phyloP scores from a whole-genome alignment of 1,140 invertebrate species.

The Philopotamus ludificatus region DNA sequence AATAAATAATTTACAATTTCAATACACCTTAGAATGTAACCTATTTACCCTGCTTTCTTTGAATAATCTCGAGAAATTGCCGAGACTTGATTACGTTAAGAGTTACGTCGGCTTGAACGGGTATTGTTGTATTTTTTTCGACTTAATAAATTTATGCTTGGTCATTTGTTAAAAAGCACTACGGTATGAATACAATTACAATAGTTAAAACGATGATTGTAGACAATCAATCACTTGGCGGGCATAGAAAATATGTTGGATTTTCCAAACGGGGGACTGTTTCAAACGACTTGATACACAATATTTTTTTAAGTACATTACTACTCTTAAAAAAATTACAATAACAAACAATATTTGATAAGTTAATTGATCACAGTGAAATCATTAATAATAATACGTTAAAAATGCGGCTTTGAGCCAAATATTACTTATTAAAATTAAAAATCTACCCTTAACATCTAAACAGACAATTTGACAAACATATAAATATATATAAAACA shows the following conservation, averaged over 20 bases:
- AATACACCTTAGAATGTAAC: background rate
- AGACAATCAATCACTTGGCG: background rate
- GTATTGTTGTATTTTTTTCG: no score
- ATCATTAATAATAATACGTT: conserved; percentile 9
- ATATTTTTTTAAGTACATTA: conserved; percentile 13
- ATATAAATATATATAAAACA: no score
- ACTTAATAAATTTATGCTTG: conserved; percentile 8
- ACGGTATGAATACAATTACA: conserved; percentile 17
- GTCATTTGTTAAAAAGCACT: conserved; percentile 15
- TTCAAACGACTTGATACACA: background rate
- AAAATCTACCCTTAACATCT: background rate
- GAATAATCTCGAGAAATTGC: background rate
- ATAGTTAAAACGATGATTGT: conserved; percentile 1
- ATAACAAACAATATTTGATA: conserved; percentile 5
- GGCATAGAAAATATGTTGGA: background rate
- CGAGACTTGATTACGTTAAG: background rate
- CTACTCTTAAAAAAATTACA: conserved; percentile 9
- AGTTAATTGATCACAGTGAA: conserved; percentile 23
- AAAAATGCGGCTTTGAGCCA: conserved; percentile 10
- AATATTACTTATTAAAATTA: conserved; percentile 20
- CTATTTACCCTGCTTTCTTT: background rate
- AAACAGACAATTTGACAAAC: background rate
- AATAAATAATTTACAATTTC: background rate
- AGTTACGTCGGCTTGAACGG: background rate
- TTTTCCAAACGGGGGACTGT: background rate